These are phyloP conservation scores for Heliconius melpomene DNA, from an alignment of 1,140 invertebrate species.

Conservation along the genomic window DNA sequence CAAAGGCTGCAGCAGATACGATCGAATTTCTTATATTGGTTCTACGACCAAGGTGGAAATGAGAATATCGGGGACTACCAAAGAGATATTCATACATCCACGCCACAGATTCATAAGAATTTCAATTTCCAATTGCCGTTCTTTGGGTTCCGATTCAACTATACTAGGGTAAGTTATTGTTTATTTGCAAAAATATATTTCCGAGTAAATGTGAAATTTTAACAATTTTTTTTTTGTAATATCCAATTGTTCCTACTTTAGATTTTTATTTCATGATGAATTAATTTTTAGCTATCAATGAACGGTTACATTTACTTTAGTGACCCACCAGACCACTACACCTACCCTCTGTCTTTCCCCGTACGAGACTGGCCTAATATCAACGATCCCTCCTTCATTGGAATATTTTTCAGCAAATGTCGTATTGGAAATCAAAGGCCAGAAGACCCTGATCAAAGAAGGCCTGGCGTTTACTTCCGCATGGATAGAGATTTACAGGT, in stretches of 20 bases:
- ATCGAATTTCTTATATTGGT: constrained; percentile 91
- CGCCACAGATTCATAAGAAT: constrained; percentile 92
- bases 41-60: constrained; percentile 89
- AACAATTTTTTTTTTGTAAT: too few relatives aligned
- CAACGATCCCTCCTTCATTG: constrained; percentile 96
- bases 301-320: constrained; percentile 96
- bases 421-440: constrained; percentile 86
- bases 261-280: too few relatives aligned
- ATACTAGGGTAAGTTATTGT: constrained; percentile 88
- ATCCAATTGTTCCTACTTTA: too few relatives aligned
- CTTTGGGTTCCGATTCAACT: constrained; percentile 96
- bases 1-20: constrained; percentile 85
- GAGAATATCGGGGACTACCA: constrained; percentile 90
- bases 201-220: too few relatives aligned
- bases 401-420: constrained; percentile 94
- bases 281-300: constrained; percentile 86
- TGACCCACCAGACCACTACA: constrained; percentile 91
- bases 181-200: background rate
- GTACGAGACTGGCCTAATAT: constrained; percentile 91
- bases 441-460: constrained; percentile 84
- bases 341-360: constrained; percentile 92
- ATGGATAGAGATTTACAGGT: constrained; percentile 79
- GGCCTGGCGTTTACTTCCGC: constrained; percentile 90
- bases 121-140: constrained; percentile 96
- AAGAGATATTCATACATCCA: constrained; percentile 90